Evolutionary conservation across 2,888 invertebrate species (phyloP), one percentile per base, ranked within the genome.

Genomic region (Baronia brevicornis): DNA sequence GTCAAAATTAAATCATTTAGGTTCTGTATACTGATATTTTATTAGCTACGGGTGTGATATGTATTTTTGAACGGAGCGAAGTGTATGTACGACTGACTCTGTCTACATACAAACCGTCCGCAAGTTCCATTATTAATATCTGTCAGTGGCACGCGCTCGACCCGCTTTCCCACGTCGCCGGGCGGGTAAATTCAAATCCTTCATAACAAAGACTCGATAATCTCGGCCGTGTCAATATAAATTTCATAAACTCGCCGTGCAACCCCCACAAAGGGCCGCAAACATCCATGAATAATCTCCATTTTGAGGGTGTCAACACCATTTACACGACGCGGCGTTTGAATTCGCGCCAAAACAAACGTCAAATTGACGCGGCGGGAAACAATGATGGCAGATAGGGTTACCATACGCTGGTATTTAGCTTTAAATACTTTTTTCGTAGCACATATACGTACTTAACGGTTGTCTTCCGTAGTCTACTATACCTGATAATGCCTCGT

Each of bases 231-330:
- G 74, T 74, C 74, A 74, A 75, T 74, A 74, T 77, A 77, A 77
- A 77, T 77, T 75, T 78, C 75, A 75, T 75, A 78, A 75, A 75
- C 73, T 72, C 71, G 44, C 61, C 46, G 66, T 61, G 59, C 64
- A 68, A 64, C 70, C 63, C 70, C 60, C 59, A 75, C 75, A 74
- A 75, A 60, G 67, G 65, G 54, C 58, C 62, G 67, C 73, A 73
- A 75, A 75, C 73, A 71, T 73, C 75, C 75, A 78, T 78, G 78
- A 78, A 78, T 78, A 78, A 78, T 78, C 75, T 74, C 71, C 69
- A 73, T 75, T 72, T 71, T 73, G 75, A 69, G 73, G 75, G 75
- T 74, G 78, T 78, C 78, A 78, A 72, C 75, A 70, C 65, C 78
- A 75, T 65, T 63, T 62, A 57, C 55, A n/a, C n/a, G 50, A 48